phyloP scores from a whole-genome alignment of 2,113 vertebrate genomes.

The Eretmochelys imbricata region DNA sequence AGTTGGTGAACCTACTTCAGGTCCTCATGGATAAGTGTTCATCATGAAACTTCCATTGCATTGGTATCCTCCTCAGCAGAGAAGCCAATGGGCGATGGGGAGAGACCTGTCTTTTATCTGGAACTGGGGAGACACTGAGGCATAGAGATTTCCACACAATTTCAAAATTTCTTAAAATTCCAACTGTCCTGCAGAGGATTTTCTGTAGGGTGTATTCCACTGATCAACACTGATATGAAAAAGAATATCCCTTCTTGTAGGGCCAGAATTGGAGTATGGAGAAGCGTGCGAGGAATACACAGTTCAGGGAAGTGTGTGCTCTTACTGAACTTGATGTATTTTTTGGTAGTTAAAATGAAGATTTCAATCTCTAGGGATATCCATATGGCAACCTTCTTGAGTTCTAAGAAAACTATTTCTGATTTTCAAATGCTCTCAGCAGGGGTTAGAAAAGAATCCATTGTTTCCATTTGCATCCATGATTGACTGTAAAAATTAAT shows the following conservation, averaged over 20 bases:
- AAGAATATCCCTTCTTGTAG: neutral
- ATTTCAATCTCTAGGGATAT: neutral
- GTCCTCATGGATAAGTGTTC: neutral
- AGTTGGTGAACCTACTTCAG: neutral
- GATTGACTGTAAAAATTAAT: neutral
- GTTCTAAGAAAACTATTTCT: neutral
- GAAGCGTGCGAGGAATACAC: neutral
- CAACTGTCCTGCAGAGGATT: neutral
- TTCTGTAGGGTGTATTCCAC: neutral
- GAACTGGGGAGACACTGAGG: neutral
- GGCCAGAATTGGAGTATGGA: neutral
- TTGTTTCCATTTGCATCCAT: neutral
- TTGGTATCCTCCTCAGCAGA: neutral
- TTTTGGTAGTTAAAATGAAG: neutral
- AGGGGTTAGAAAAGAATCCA: neutral
- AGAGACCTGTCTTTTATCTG: neutral
- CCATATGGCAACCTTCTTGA: neutral
- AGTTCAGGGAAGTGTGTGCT: neutral
- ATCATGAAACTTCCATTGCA: neutral
- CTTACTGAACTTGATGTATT: neutral
- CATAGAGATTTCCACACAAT: neutral
- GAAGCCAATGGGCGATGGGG: neutral
- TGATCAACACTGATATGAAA: neutral
- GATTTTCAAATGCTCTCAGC: fast-evolving
- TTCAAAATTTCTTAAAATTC: neutral